Evolutionary conservation across 2,113 vertebrate species (phyloP).

Genomic region (Myrmecobius fasciatus): DNA sequence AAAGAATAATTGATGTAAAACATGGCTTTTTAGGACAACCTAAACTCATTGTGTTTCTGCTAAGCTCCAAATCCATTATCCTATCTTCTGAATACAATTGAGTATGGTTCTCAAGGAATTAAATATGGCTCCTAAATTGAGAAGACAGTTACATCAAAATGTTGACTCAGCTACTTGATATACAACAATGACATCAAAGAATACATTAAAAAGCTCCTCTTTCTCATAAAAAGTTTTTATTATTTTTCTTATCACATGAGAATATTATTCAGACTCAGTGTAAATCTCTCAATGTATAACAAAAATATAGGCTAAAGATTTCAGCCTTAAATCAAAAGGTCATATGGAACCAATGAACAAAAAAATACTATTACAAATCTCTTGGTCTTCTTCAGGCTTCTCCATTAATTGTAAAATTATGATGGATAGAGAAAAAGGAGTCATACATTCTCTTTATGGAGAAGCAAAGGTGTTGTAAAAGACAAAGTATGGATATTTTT

Average conservation of each 20-base stretch:
- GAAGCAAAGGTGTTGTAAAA: not conserved
- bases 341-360: not conserved
- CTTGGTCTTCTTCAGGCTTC: not conserved
- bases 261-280: not conserved
- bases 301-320: not conserved
- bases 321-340: not conserved
- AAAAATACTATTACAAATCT: not conserved
- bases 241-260: not conserved
- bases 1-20: not conserved
- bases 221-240: not conserved
- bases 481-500: not conserved
- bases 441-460: not conserved
- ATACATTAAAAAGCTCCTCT: not conserved
- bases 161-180: not conserved
- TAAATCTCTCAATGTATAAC: not conserved
- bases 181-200: not conserved
- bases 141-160: not conserved
- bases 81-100: not conserved
- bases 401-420: not conserved
- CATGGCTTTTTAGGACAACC: not conserved
- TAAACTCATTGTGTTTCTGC: not conserved
- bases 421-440: not conserved
- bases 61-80: not conserved
- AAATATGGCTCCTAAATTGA: not conserved
- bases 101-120: not conserved